Conservation (phyloP, 1,140 invertebrate species). For the Polypedilum vanderplanki region DNA sequence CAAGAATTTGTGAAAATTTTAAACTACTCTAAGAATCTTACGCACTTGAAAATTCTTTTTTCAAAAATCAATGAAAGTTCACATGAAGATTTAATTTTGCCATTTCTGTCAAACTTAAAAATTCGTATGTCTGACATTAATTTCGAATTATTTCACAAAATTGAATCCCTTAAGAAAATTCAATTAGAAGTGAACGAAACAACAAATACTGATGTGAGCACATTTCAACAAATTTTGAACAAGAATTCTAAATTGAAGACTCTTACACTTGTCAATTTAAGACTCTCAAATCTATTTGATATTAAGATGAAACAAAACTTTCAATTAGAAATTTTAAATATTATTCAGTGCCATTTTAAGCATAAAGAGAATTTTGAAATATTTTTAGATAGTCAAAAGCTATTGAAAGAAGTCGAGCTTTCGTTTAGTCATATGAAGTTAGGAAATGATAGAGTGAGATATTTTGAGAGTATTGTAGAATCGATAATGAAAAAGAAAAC, state of each 20-base stretch:
- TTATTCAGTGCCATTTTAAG: not conserved
- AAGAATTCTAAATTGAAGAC: not conserved
- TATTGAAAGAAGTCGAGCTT: not conserved
- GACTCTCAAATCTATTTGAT: not conserved
- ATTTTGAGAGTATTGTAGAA: not conserved
- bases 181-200: not conserved
- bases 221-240: not conserved
- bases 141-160: not conserved
- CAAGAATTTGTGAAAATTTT: not conserved
- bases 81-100: not conserved
- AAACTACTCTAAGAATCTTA: not conserved
- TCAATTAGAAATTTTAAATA: not conserved
- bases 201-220: not conserved
- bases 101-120: not conserved
- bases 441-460: not conserved
- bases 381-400: not conserved
- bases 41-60: not conserved
- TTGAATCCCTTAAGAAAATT: not conserved
- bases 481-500: not conserved
- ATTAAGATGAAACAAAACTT: not conserved
- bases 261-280: not conserved
- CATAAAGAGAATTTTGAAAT: constrained; percentile 14
- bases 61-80: not conserved
- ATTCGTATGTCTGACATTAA: not conserved
- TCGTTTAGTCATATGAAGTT: not conserved